Evolutionary conservation across 2,888 invertebrate genomes (phyloP), one percentile per base, ranked within the genome.

Genomic region (Cactoblastis cactorum): DNA sequence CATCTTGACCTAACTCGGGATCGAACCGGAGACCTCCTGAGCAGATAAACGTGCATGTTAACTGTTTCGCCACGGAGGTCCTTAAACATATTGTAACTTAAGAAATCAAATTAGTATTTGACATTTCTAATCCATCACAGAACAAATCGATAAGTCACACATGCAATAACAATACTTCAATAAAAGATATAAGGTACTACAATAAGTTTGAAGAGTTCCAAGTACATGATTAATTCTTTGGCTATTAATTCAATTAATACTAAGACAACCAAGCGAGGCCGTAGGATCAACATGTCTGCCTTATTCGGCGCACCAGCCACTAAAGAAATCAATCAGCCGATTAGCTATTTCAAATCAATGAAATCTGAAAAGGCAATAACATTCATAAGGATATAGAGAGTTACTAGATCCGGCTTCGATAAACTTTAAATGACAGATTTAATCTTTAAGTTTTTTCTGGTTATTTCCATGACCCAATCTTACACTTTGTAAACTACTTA

Each of bases 281-380:
- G 84, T 80, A 80, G 74, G 80, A 82, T 74, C 79, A 78, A 80
- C 78, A 80, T 76, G 74, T 76, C n/a, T n/a, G n/a, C n/a, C n/a
- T n/a, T n/a, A n/a, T n/a, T n/a, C 59, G 74, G 71, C 72, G 73
- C 73, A 69, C 74, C 75, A 72, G 73, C 63, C 87, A 84, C 86
- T 89, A 89, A 88, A 87, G 86, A 86, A 88, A 89, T 89, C 88
- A 88, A 89, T 89, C 87, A 86, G 79, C 65, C 77, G 76, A 86
- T 87, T 87, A 86, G 84, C 78, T 88, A 87, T 88, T 86, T 83
- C 86, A 80, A 88, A 87, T 88, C 87, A 87, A 88, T 89, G 88
- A 88, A 88, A 86, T 81, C 77, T 77, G 75, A 80, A 84, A 85
- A 80, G 73, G 77, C 77, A 67, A 72, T 81, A 80, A 77, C 80